These are phyloP conservation scores for Sipha maydis DNA, from an alignment of 2,888 invertebrate genomes.

Conservation along the genomic window DNA sequence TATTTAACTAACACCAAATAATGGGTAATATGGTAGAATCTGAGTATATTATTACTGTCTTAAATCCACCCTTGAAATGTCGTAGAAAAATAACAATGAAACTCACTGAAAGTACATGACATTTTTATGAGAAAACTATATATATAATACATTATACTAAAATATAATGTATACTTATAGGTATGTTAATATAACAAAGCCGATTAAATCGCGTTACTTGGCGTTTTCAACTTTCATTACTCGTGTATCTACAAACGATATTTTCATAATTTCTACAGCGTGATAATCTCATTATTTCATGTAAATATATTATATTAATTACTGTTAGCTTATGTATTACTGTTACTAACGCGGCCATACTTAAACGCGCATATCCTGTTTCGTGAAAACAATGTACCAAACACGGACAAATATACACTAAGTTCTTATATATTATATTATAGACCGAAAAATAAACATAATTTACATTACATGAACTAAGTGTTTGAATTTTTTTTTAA, in stretches of 20 bases:
- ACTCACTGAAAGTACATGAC: too few relatives aligned
- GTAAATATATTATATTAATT: neutral
- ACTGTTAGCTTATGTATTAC: neutral
- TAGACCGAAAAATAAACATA: neutral
- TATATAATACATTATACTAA: too few relatives aligned
- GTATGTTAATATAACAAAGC: neutral
- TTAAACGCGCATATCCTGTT: constrained; percentile 26
- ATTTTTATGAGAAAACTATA: too few relatives aligned
- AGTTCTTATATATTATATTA: too few relatives aligned
- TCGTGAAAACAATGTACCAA: neutral
- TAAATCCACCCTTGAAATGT: too few relatives aligned
- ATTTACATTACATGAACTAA: neutral
- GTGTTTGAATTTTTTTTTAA: too few relatives aligned
- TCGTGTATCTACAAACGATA: neutral
- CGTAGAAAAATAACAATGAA: too few relatives aligned
- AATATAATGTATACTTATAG: too few relatives aligned
- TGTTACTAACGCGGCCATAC: neutral
- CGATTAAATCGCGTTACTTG: constrained; percentile 33
- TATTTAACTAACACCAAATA: too few relatives aligned
- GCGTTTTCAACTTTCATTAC: constrained; percentile 27
- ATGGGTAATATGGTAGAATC: too few relatives aligned
- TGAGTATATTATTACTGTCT: too few relatives aligned
- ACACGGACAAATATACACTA: neutral
- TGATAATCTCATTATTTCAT: neutral
- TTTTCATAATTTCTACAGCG: constrained; percentile 16